Conservation (phyloP, 2,888 invertebrate species). For the Syrista parreyssii region DNA sequence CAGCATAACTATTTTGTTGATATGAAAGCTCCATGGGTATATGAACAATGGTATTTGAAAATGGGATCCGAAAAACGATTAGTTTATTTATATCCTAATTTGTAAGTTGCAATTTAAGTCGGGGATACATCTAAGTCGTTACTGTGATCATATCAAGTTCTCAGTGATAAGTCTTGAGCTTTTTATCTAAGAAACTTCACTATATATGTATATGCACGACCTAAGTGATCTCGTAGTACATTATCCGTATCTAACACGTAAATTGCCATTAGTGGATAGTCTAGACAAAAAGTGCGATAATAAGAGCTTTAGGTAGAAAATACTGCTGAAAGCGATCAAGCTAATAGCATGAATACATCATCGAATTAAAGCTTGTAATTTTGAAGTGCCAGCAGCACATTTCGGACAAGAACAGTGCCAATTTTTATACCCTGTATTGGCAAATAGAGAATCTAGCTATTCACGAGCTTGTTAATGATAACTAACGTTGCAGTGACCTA, state of each 20-base stretch:
- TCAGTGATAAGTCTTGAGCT: neutral
- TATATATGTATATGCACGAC: neutral
- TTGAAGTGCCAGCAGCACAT: neutral
- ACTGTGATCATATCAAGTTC: neutral
- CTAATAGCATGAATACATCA: slow-evolving; percentile 14
- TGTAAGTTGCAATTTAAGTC: neutral
- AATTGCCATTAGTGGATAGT: neutral
- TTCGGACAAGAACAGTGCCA: neutral
- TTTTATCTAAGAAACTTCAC: neutral
- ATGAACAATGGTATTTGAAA: neutral
- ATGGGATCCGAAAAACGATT: neutral
- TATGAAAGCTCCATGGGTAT: neutral
- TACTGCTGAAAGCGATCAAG: slow-evolving; percentile 4
- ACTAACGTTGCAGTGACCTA: neutral
- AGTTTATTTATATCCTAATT: neutral
- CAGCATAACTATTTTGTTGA: neutral
- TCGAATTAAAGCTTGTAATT: slow-evolving; percentile 6
- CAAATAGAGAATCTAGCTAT: neutral
- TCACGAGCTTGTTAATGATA: neutral
- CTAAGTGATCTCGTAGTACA: neutral
- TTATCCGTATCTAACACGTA: neutral
- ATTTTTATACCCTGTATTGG: neutral
- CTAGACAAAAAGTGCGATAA: neutral
- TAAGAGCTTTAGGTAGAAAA: neutral
- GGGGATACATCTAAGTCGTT: neutral